Evolutionary conservation across 2,797 vertebrate genomes (phyloP).

Genomic region (Cygnus olor): DNA sequence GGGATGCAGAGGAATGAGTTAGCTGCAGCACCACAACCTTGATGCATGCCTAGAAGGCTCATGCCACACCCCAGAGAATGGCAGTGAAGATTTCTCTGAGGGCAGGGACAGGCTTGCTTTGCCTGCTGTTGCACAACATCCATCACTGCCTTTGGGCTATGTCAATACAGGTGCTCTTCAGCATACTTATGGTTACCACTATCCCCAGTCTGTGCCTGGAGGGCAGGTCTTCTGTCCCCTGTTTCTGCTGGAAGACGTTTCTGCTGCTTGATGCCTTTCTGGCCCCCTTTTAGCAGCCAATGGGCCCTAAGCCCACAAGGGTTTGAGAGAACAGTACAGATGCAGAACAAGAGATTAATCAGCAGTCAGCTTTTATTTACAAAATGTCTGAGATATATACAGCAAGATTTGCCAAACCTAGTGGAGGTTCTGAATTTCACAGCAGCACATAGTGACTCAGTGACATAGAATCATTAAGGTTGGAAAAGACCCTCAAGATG

Average conservation of each 20-base stretch:
- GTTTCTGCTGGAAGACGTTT: background rate
- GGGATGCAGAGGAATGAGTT: background rate
- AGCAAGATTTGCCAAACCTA: background rate
- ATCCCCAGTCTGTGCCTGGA: background rate
- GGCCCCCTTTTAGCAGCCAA: background rate
- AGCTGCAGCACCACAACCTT: background rate
- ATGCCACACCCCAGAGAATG: rapidly evolving
- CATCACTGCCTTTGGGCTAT: background rate
- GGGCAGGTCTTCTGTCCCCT: background rate
- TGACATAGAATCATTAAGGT: background rate
- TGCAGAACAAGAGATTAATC: background rate
- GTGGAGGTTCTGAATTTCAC: background rate
- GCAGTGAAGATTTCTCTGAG: background rate
- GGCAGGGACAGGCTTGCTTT: background rate
- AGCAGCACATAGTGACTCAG: background rate
- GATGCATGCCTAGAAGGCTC: background rate
- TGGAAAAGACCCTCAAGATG: too few species aligned
- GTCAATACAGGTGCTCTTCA: background rate
- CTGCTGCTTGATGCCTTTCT: background rate
- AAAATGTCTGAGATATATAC: background rate
- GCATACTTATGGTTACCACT: rapidly evolving
- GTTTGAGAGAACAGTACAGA: background rate
- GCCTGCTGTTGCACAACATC: background rate
- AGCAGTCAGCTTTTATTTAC: slow-evolving; percentile 46
- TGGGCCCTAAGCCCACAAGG: background rate